Evolutionary conservation across 2,888 invertebrate species (phyloP).

Genomic region (Caenorhabditis sulstoni): DNA sequence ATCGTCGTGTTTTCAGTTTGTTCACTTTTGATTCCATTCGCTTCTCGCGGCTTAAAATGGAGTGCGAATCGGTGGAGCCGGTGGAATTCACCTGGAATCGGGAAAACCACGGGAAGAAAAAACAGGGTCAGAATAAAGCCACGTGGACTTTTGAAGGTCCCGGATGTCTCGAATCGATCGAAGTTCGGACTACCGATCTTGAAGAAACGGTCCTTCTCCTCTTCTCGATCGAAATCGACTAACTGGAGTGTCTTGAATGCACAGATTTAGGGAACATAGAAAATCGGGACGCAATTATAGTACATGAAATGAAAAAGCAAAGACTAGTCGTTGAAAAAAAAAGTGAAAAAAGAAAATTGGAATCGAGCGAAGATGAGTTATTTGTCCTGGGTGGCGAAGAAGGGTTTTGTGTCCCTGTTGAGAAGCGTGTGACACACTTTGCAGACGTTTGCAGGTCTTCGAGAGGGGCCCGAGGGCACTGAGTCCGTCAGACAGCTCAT

Average conservation of each 20-base stretch:
- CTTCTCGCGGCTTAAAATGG: background rate
- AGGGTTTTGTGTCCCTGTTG: conserved; percentile 81
- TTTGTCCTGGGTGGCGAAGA: conserved; percentile 63
- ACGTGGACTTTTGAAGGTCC: conserved; percentile 9
- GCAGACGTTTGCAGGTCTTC: conserved; percentile 92
- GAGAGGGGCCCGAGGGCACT: conserved; percentile 89
- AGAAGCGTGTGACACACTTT: conserved; percentile 97
- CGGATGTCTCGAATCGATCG: conserved; percentile 20
- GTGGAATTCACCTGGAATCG: conserved; percentile 6
- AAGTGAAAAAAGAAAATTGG: conserved; percentile 7
- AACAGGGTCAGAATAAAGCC: background rate
- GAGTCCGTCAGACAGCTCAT: conserved; percentile 88
- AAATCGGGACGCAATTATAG: conserved; percentile 5
- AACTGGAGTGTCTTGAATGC: too few species aligned
- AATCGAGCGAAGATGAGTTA: background rate
- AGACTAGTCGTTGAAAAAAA: conserved; percentile 17
- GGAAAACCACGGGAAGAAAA: background rate
- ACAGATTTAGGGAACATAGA: too few species aligned
- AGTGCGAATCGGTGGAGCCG: conserved; percentile 4
- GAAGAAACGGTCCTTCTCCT: conserved; percentile 19
- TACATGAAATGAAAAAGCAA: conserved; percentile 6
- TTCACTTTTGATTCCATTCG: conserved; percentile 39
- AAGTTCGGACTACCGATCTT: conserved; percentile 8
- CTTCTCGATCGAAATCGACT: conserved; percentile 7
- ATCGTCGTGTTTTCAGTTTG: conserved; percentile 29